Percentiles rank a stretch among this genome's conserved stretches.
Evolutionary conservation across 2,113 vertebrate species (phyloP).

Genomic region (Ancistrus triradiatus): DNA sequence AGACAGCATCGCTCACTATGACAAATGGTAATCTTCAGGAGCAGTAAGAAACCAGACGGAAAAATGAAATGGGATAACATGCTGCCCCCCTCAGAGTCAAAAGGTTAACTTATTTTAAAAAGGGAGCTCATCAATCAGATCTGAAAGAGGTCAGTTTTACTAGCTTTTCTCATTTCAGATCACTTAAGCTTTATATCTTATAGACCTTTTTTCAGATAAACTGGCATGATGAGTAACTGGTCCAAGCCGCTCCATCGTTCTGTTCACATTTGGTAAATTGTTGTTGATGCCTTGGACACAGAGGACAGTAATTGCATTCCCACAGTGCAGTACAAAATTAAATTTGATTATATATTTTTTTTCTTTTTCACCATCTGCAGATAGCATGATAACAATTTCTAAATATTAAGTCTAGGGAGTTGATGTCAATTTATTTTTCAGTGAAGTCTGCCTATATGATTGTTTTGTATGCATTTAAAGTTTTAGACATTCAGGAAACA

Average conservation of each 20-base stretch:
- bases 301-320: conserved; percentile 2
- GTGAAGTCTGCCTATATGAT: too few species aligned
- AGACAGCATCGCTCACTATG: neutral
- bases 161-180: conserved; percentile 50
- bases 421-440: too few species aligned
- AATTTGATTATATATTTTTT: too few species aligned
- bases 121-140: conserved; percentile 58
- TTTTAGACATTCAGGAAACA: too few species aligned
- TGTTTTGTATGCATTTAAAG: too few species aligned
- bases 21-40: conserved; percentile 11
- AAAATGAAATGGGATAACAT: conserved; percentile 24
- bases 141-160: neutral
- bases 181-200: conserved; percentile 38
- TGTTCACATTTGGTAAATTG: neutral
- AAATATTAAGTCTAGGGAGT: too few species aligned
- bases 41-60: neutral
- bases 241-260: neutral
- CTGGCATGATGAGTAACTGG: conserved; percentile 7
- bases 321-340: neutral
- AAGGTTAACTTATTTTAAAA: conserved; percentile 58
- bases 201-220: neutral
- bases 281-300: neutral
- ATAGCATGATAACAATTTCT: too few species aligned
- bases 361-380: too few species aligned
- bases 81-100: conserved; percentile 50